Evolutionary conservation across 2,888 invertebrate species (phyloP).

Genomic region (Alcis repandata): DNA sequence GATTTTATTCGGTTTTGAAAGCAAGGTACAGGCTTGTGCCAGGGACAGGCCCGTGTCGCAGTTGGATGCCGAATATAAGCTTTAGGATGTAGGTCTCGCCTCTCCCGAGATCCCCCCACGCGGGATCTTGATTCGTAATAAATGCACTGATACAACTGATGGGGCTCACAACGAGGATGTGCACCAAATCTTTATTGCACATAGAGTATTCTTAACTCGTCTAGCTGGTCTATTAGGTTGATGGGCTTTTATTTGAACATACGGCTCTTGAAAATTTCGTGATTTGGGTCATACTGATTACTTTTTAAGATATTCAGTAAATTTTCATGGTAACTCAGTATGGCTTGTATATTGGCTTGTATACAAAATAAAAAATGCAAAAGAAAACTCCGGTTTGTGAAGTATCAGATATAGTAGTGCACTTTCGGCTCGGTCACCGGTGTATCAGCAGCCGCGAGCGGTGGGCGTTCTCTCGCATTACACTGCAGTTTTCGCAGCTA

Average conservation of each 20-base stretch:
- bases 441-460: not conserved
- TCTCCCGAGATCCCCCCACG: slow-evolving; percentile 35
- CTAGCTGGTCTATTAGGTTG: not conserved
- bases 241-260: not conserved
- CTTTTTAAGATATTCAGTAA: no score
- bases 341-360: no score
- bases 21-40: not conserved
- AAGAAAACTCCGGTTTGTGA: no score
- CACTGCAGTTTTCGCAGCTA: slow-evolving; percentile 5
- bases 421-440: not conserved
- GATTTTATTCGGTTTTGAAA: not conserved
- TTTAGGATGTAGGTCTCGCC: slow-evolving; percentile 34
- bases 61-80: slow-evolving; percentile 44
- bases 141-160: slow-evolving; percentile 38
- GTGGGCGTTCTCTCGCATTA: slow-evolving; percentile 4
- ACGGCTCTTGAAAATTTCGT: no score
- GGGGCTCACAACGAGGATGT: slow-evolving; percentile 40
- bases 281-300: no score
- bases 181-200: slow-evolving; percentile 45
- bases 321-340: no score
- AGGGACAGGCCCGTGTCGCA: slow-evolving; percentile 31
- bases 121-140: slow-evolving; percentile 36
- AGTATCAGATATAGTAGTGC: not conserved
- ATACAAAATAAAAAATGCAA: no score
- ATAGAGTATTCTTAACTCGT: slow-evolving; percentile 5